These are phyloP conservation scores for Lasioglossum leucozonium DNA, from an alignment of 2,888 invertebrate genomes.

Conservation along the genomic window DNA sequence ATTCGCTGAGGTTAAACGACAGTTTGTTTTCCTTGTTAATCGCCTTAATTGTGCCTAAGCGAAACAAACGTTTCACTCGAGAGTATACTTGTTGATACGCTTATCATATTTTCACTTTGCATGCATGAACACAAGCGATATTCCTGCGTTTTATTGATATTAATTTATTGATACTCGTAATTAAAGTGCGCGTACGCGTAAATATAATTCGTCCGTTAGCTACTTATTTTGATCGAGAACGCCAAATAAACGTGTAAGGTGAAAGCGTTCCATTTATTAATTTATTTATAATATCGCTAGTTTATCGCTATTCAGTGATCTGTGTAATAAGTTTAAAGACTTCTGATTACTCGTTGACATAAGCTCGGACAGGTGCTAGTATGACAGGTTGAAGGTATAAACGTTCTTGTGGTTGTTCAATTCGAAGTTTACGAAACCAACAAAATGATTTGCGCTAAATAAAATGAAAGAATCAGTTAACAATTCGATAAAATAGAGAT, in stretches of 20 bases:
- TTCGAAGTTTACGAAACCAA: background rate
- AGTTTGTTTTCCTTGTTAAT: background rate
- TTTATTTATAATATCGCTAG: background rate
- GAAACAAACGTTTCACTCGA: background rate
- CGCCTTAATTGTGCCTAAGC: background rate
- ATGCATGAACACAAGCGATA: too few relatives aligned
- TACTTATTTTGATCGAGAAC: background rate
- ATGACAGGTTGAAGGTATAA: background rate
- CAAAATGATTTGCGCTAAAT: background rate
- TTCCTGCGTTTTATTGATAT: background rate
- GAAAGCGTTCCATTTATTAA: background rate
- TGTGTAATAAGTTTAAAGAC: background rate
- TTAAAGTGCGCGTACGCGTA: background rate
- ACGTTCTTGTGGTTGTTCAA: background rate
- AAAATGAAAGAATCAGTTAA: background rate
- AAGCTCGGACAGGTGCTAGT: background rate
- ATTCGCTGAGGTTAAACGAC: background rate
- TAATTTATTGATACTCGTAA: background rate
- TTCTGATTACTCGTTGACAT: conserved; percentile 4
- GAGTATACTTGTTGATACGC: background rate
- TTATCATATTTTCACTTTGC: too few relatives aligned
- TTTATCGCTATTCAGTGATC: background rate
- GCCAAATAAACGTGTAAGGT: background rate
- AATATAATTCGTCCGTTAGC: background rate
- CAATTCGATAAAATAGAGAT: background rate